Evolutionary conservation across 1,140 invertebrate genomes (phyloP), one percentile per base, ranked within the genome.

Genomic region (Papilio polytes): DNA sequence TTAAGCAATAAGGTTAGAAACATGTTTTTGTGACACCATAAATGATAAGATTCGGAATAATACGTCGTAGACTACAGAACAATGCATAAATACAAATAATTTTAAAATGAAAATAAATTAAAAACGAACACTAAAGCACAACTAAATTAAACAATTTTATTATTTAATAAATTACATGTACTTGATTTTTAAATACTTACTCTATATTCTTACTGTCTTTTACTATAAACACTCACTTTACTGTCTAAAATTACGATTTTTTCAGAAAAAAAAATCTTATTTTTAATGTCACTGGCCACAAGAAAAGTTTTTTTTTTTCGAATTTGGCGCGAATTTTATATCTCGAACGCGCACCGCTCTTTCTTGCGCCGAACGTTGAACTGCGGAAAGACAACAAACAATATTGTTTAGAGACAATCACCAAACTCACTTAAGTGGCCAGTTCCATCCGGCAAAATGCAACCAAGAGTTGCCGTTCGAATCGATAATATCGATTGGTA

Each of bases 371-470:
- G 36, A 78, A 66, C 56, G 56, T 66, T 78, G 56, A 78, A 78
- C 77, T 78, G 77, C 77, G 77, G 26, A 59, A 78, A 78, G 2
- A 77, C 77, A 78, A 78, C 77, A 78, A 78, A 78, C 77, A 78
- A 78, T 78, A 78, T 78, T 66, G 77, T 66, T 78, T 78, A 41
- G 53, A 44, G 77, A 78, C 77, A 78, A 78, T 78, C 77, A 7
- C 77, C 77, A 44, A 78, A 63, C 66, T 44, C n/a, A 15, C 18
- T 59, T 41, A 15, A 41, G 59, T 36, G 41, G 41, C 77, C 56
- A 41, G 76, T 77, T 77, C 15, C 74, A 77, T 8, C 13, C 22
- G n/a, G 18, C 26, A 15, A 66, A 26, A 26, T 31, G 63, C 63
- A 66, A 26, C 22, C 63, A 7, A 0, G 12, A 15, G 22, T 66